Evolutionary conservation across 2,888 invertebrate genomes (phyloP), one percentile per base, ranked within the genome.

Genomic region (Eupithecia dodoneata): DNA sequence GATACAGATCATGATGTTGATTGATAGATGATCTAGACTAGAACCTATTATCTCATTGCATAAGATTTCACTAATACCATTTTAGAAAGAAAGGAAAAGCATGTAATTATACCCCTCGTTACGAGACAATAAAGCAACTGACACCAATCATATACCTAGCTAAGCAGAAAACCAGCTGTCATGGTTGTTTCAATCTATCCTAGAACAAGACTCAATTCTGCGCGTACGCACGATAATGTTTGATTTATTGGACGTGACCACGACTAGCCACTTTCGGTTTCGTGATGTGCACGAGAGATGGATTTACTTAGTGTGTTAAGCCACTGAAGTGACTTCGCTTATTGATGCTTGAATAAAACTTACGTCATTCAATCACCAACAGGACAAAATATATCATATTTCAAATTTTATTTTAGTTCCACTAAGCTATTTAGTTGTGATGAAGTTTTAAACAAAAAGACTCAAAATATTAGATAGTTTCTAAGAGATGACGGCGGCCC

Each of bases 211-310:
- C 42, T 41, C 66, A 63, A 66, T 66, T 42, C 13, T 66, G 66
- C 66, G 66, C 41, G 66, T 44, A 45, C 66, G 47, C 70, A 70
- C 70, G 70, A 49, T 70, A 45, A 66, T 47, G 47, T 72, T 65
- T 75, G 78, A 78, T 75, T 78, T 78, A 78, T 75, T 75, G 45
- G 63, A 75, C 72, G 66, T 49, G 45, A 47, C 66, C 49, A 69
- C 45, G 67, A 71, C 18, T 63, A 10, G 15, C 18, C 72, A 79
- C 81, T 81, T 80, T 81, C 80, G 72, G 75, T 81, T 79, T 80
- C 78, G 72, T 73, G 77, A 70, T 44, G 59, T 70, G 71, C 63
- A 12, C 18, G 63, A 63, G 10, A 59, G 63, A 63, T 63, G 63
- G 12, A 63, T 30, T 30, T 12, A 18, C 30, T 42, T 49, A 52